Evolutionary conservation across 2,888 invertebrate species (phyloP).

Genomic region (Nomada lathburiana): DNA sequence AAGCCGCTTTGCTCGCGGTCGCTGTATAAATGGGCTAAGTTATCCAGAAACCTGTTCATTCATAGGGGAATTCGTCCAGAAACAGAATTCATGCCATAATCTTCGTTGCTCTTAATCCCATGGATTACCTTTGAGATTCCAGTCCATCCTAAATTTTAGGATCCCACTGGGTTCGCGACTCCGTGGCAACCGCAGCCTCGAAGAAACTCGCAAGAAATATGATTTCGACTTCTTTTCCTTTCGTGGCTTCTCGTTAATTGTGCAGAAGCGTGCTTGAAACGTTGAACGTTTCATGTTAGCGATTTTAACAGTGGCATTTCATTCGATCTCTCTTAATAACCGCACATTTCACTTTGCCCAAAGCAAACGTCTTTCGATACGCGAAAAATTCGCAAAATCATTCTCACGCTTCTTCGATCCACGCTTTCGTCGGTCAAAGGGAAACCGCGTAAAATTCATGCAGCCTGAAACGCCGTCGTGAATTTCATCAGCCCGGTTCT

Average conservation of each 20-base stretch:
- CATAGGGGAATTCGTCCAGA: not conserved
- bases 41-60: constrained; percentile 19
- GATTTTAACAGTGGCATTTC: not conserved
- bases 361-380: not conserved
- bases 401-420: not conserved
- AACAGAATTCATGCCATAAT: not conserved
- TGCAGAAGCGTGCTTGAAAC: too few species aligned
- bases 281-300: not conserved
- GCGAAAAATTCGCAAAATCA: not conserved
- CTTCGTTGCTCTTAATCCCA: constrained; percentile 4
- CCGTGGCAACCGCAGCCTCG: not conserved
- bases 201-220: not conserved
- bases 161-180: not conserved
- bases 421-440: too few species aligned
- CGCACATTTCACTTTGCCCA: too few species aligned
- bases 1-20: constrained; percentile 56
- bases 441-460: not conserved
- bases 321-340: too few species aligned
- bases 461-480: not conserved
- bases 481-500: not conserved
- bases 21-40: constrained; percentile 18
- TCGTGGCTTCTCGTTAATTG: not conserved
- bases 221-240: constrained; percentile 15
- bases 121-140: constrained; percentile 11
- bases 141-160: not conserved